Evolutionary conservation across 1,140 invertebrate species (phyloP).

Genomic region (Hyposmocoma kahamanoa): DNA sequence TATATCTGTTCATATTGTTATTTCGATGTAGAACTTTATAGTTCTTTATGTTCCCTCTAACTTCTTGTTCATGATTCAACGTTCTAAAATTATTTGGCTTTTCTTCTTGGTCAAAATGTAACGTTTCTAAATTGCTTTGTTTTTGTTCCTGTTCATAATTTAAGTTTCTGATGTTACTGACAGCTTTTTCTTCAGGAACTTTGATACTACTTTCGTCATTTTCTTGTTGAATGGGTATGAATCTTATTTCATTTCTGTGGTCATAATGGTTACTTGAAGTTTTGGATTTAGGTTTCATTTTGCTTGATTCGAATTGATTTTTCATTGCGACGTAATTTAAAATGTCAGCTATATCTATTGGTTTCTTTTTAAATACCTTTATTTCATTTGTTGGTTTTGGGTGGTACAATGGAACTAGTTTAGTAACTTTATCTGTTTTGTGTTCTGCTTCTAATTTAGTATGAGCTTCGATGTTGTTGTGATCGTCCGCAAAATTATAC

Average conservation of each 20-base stretch:
- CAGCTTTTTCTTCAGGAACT: not conserved
- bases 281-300: constrained; percentile 40
- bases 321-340: constrained; percentile 48
- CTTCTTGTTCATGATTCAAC: constrained; percentile 31
- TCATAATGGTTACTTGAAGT: constrained; percentile 10
- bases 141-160: too few species aligned
- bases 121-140: not conserved
- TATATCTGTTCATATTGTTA: constrained; percentile 22
- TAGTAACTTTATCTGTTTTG: constrained; percentile 33
- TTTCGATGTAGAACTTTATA: constrained; percentile 61
- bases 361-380: constrained; percentile 34
- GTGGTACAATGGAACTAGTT: constrained; percentile 31
- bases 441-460: constrained; percentile 14
- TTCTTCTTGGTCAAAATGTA: constrained; percentile 30
- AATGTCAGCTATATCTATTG: constrained; percentile 41
- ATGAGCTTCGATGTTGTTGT: too few species aligned
- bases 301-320: constrained; percentile 55
- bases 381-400: constrained; percentile 34
- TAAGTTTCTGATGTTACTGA: too few species aligned
- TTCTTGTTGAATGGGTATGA: constrained; percentile 15
- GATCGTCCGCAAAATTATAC: too few species aligned
- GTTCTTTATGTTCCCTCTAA: constrained; percentile 54
- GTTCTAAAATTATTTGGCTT: constrained; percentile 1
- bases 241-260: constrained; percentile 21
- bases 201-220: constrained; percentile 7